Percentiles rank a stretch among this genome's conserved stretches.
Conservation (phyloP, 1,140 invertebrate species). For the Brachionus asplanchnoidis region DNA sequence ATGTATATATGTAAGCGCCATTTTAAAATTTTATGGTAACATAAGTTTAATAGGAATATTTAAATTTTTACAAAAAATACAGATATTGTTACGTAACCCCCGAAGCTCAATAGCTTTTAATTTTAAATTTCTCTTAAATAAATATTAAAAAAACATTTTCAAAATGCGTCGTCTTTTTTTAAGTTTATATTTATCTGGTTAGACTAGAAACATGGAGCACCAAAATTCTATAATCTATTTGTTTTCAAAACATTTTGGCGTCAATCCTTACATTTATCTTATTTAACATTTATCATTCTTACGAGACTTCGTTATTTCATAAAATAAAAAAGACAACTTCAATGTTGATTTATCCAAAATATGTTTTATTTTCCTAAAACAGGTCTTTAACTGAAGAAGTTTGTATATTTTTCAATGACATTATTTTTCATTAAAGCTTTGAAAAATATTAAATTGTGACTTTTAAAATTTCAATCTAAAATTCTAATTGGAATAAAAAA, state of each 20-base stretch:
- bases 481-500: not conserved
- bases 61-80: not conserved
- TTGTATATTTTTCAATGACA: not conserved
- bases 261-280: not conserved
- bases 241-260: not conserved
- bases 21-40: not conserved
- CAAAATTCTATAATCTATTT: not conserved
- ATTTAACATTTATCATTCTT: not conserved
- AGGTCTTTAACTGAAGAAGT: not conserved
- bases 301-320: not conserved
- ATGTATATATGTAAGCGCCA: not conserved
- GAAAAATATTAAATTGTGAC: not conserved
- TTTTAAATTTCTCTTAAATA: not conserved
- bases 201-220: not conserved
- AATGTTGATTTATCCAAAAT: not conserved
- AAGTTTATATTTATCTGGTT: not conserved
- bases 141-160: not conserved
- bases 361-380: not conserved
- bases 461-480: not conserved
- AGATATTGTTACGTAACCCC: not conserved
- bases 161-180: not conserved
- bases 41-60: not conserved
- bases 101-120: not conserved
- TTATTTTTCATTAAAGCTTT: not conserved
- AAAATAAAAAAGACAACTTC: not conserved